A percentile compares a stretch with the other conserved stretches of the same genome.
Conservation (phyloP, 2,888 invertebrate species). For the Tachina lurida region DNA sequence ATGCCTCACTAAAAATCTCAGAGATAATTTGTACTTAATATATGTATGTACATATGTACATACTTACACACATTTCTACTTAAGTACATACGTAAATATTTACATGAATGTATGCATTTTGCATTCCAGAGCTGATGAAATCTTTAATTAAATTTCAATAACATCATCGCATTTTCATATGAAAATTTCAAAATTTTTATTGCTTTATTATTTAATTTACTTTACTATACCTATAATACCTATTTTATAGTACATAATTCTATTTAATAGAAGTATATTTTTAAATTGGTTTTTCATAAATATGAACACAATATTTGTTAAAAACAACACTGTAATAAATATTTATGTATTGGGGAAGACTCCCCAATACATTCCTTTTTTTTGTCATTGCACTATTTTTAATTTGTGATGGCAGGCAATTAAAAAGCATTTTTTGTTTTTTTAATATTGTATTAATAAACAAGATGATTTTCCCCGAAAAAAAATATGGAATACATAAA, state of each 20-base stretch:
- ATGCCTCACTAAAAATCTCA: conserved; percentile 24
- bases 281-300: background rate
- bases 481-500: background rate
- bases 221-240: background rate
- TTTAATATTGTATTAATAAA: background rate
- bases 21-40: conserved; percentile 27
- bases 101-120: background rate
- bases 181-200: conserved; percentile 4
- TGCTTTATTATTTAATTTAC: conserved; percentile 12
- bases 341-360: background rate
- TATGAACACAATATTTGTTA: conserved; percentile 8
- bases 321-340: background rate
- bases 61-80: background rate
- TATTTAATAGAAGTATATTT: background rate
- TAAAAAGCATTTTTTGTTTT: background rate
- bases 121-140: conserved; percentile 47
- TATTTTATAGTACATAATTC: background rate
- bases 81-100: background rate
- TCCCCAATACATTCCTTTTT: background rate
- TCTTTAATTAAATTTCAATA: conserved; percentile 14
- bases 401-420: conserved; percentile 39
- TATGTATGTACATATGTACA: no score
- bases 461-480: conserved; percentile 13
- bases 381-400: conserved; percentile 24
- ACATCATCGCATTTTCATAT: conserved; percentile 8